Evolutionary conservation across 2,113 vertebrate genomes (phyloP).

Genomic region (Sialia sialis): DNA sequence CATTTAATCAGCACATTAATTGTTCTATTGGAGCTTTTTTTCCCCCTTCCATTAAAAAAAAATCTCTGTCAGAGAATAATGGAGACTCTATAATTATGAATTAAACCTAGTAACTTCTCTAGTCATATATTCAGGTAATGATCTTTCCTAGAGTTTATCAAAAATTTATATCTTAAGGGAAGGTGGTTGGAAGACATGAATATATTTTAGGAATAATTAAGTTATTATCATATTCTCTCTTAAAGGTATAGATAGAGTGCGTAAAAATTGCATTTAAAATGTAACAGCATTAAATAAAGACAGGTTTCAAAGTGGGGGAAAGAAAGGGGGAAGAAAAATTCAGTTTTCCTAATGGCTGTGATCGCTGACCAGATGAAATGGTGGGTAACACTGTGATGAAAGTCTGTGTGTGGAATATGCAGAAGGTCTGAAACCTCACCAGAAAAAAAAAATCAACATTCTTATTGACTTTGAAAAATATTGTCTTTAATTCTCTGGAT

Average conservation of each 20-base stretch:
- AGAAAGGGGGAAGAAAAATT: background rate
- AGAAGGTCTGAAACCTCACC: background rate
- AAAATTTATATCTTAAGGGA: conserved; percentile 1
- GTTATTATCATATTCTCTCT: background rate
- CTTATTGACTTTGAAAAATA: background rate
- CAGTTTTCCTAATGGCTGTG: background rate
- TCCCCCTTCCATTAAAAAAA: background rate
- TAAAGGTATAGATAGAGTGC: background rate
- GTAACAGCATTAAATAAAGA: background rate
- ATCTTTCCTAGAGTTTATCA: background rate
- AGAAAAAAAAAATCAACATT: background rate
- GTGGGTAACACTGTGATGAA: background rate
- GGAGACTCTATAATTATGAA: conserved; percentile 4
- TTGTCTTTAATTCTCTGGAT: background rate
- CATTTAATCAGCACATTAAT: background rate
- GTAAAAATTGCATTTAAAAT: background rate
- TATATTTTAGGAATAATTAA: background rate
- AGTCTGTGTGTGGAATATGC: background rate
- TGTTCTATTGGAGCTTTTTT: background rate
- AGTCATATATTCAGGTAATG: background rate
- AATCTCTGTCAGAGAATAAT: background rate
- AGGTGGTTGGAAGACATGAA: background rate
- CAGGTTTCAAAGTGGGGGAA: background rate
- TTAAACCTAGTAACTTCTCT: background rate
- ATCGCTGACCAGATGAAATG: background rate